Percentiles rank a stretch among this genome's conserved stretches.
phyloP scores from a whole-genome alignment of 2,113 vertebrate species.

The Hystrix brachyura region DNA sequence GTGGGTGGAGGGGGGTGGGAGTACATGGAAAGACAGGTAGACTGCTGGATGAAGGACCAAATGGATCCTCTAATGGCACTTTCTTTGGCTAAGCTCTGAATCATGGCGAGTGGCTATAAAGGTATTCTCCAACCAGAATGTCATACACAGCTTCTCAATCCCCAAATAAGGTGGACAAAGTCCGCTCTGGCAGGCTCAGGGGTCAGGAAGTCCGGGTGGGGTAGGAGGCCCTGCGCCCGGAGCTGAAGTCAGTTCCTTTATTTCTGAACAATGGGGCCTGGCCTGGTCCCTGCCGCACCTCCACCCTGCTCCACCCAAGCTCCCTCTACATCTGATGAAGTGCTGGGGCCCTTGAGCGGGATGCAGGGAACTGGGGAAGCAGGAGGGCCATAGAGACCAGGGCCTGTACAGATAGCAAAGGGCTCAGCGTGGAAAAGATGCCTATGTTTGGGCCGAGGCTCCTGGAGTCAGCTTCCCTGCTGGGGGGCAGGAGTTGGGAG shows the following conservation, averaged over 20 bases:
- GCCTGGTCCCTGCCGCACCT: constrained; percentile 30
- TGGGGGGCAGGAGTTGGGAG: not conserved
- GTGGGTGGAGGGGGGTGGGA: no score
- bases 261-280: constrained; percentile 72
- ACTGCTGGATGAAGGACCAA: not conserved
- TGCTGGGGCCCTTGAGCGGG: not conserved
- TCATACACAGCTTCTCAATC: not conserved
- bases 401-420: not conserved
- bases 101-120: no score
- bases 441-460: fast-evolving
- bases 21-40: fast-evolving
- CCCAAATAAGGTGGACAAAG: constrained; percentile 82
- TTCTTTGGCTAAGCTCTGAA: not conserved
- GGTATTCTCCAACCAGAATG: not conserved
- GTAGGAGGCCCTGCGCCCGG: constrained; percentile 65
- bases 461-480: no score
- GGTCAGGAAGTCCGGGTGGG: constrained; percentile 75
- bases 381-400: not conserved
- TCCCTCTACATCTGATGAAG: constrained; percentile 3
- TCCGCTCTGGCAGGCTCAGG: constrained; percentile 30
- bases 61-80: not conserved
- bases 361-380: not conserved
- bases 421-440: fast-evolving
- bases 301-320: constrained; percentile 54
- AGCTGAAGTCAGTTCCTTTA: constrained; percentile 82